Conservation (phyloP, 2,113 vertebrate species). For the Rousettus leschenaultii region DNA sequence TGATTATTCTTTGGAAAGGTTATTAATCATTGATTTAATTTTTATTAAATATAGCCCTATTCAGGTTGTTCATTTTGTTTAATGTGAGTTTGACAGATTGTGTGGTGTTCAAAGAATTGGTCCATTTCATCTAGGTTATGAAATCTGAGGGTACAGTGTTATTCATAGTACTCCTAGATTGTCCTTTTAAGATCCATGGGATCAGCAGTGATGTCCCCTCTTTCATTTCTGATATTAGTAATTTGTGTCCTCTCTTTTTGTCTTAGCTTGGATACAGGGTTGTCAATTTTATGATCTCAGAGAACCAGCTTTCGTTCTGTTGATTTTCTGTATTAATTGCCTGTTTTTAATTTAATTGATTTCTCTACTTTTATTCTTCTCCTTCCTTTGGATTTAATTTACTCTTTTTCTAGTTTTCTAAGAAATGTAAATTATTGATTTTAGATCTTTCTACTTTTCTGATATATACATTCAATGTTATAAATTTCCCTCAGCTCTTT, state of each 20-base stretch:
- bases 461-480: neutral
- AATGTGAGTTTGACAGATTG: too few relatives aligned
- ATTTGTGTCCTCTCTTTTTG: neutral
- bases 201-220: neutral
- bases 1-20: too few relatives aligned
- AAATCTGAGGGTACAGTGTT: neutral
- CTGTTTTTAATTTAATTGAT: neutral
- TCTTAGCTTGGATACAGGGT: neutral
- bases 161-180: neutral
- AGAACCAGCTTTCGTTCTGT: neutral
- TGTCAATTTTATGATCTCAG: neutral
- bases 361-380: neutral
- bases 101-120: too few relatives aligned
- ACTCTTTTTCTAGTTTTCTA: neutral
- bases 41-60: too few relatives aligned
- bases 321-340: neutral
- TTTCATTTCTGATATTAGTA: neutral
- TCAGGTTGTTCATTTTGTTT: too few relatives aligned
- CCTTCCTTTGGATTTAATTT: neutral
- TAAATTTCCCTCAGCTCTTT: neutral
- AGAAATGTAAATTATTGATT: neutral
- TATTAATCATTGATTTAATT: too few relatives aligned
- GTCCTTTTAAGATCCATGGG: neutral
- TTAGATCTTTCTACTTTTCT: neutral
- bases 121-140: too few relatives aligned